These are phyloP conservation scores for Silurus aristotelis DNA, from an alignment of 2,797 vertebrate species.

Conservation along the genomic window DNA sequence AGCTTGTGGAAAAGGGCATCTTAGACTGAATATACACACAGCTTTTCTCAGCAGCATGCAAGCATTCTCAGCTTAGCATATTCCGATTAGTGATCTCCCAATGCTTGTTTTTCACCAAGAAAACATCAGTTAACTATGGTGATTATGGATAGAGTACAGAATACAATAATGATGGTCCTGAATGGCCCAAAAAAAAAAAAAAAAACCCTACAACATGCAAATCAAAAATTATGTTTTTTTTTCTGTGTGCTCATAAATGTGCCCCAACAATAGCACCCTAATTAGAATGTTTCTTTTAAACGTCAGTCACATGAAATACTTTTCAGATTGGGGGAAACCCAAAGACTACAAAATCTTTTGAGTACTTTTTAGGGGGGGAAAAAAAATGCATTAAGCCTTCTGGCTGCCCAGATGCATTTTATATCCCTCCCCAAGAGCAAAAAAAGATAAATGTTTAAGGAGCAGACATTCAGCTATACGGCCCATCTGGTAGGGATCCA, in stretches of 20 bases:
- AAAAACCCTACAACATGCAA: not conserved
- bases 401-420: conserved; percentile 27
- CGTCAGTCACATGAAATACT: not conserved
- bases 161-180: not conserved
- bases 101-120: conserved; percentile 13
- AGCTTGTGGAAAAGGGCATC: conserved; percentile 34
- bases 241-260: not conserved
- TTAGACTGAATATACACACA: conserved; percentile 30
- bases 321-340: not conserved
- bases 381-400: conserved; percentile 19
- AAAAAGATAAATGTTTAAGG: conserved; percentile 15
- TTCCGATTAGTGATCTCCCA: conserved; percentile 28
- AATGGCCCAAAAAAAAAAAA: not conserved
- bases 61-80: conserved; percentile 39
- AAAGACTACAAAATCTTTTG: conserved; percentile 7
- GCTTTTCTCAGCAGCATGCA: conserved; percentile 51
- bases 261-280: not conserved
- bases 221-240: not conserved
- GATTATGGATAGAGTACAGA: not conserved
- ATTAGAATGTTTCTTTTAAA: conserved; percentile 6
- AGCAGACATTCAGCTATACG: conserved; percentile 9
- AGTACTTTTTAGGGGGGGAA: conserved; percentile 10
- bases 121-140: conserved; percentile 20
- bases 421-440: conserved; percentile 1
- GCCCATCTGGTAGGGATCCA: conserved; percentile 1